phyloP scores from a whole-genome alignment of 1,140 invertebrate genomes.

The Aphidius ervi region DNA sequence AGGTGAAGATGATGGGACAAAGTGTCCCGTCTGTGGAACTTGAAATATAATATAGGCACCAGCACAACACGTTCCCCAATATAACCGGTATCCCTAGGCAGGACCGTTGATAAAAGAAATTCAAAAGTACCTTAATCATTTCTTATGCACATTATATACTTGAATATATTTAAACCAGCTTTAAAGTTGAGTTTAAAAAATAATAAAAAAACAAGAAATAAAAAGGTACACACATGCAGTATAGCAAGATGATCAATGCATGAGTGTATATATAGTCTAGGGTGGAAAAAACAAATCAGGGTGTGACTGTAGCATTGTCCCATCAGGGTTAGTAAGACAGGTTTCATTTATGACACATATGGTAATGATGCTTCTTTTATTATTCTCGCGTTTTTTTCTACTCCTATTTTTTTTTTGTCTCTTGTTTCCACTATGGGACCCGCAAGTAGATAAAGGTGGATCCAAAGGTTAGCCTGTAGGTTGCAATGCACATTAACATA shows the following conservation, averaged over 20 bases:
- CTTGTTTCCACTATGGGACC: conserved; percentile 2
- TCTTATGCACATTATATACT: no score
- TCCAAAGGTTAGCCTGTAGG: conserved; percentile 19
- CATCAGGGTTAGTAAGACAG: conserved; percentile 39
- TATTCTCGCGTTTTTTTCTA: conserved; percentile 7
- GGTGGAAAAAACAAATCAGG: not conserved
- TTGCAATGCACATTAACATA: conserved; percentile 42
- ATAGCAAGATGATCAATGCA: not conserved
- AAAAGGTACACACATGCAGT: not conserved
- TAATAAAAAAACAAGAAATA: not conserved
- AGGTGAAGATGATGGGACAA: conserved; percentile 29
- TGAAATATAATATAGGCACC: conserved; percentile 1
- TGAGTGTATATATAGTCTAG: no score
- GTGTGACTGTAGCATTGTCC: conserved; percentile 31
- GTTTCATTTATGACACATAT: conserved; percentile 47
- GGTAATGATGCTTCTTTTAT: conserved; percentile 36
- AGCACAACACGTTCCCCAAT: not conserved
- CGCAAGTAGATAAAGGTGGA: conserved; percentile 29
- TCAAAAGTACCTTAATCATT: not conserved
- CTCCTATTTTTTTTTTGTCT: conserved; percentile 4
- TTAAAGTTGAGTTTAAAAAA: not conserved
- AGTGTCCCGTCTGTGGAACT: conserved; percentile 42
- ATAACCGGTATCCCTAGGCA: conserved; percentile 50
- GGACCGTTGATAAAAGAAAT: conserved; percentile 44
- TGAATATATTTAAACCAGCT: not conserved